These are phyloP conservation scores for Lagenorhynchus albirostris DNA, from an alignment of 2,113 vertebrate genomes.

Conservation along the genomic window DNA sequence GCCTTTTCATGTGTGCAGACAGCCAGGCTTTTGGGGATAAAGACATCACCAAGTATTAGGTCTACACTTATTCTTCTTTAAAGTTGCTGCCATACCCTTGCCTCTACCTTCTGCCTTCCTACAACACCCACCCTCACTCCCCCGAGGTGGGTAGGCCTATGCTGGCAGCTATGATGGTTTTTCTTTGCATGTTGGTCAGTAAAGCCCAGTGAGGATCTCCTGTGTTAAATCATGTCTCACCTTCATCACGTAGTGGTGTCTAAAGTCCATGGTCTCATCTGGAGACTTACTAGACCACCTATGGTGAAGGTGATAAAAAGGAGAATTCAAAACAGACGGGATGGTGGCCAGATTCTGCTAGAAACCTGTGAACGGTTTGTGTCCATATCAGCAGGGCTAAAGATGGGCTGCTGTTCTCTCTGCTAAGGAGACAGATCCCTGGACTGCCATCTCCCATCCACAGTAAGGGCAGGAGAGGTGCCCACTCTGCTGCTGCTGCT, in stretches of 20 bases:
- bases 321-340: background rate
- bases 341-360: background rate
- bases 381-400: background rate
- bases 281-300: background rate
- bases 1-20: constrained; percentile 38
- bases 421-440: fast-evolving
- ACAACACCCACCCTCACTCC: fast-evolving
- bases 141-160: background rate
- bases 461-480: background rate
- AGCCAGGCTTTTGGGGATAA: constrained; percentile 50
- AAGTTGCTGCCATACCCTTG: background rate
- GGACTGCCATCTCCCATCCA: background rate
- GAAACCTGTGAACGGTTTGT: background rate
- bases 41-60: background rate
- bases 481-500: background rate
- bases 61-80: background rate
- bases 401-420: background rate
- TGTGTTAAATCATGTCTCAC: background rate
- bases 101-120: background rate
- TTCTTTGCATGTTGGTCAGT: background rate
- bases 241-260: background rate
- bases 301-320: background rate
- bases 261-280: background rate
- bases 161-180: background rate
- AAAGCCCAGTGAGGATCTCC: background rate